phyloP scores from a whole-genome alignment of 2,113 vertebrate species.

The Ptyas mucosa region DNA sequence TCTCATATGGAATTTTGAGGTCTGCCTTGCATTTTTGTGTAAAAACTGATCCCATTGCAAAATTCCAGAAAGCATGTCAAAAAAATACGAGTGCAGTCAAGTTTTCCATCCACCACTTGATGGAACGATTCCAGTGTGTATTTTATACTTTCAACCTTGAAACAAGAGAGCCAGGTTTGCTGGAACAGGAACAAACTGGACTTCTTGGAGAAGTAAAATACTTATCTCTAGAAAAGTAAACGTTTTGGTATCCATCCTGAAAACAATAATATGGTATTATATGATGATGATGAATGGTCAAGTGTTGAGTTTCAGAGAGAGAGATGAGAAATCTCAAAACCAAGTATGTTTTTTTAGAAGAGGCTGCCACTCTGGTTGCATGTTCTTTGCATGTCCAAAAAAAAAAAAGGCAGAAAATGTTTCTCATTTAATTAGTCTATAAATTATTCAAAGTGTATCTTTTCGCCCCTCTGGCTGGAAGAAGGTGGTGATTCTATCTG shows the following conservation, averaged over 20 bases:
- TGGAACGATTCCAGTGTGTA: background rate
- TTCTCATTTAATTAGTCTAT: background rate
- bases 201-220: background rate
- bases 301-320: background rate
- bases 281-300: background rate
- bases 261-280: background rate
- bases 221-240: background rate
- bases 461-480: background rate
- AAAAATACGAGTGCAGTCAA: background rate
- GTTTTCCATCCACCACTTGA: conserved; percentile 4
- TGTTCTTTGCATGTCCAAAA: background rate
- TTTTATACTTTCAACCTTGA: background rate
- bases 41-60: background rate
- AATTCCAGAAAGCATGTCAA: background rate
- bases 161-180: background rate
- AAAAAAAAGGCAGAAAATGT: background rate
- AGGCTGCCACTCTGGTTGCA: background rate
- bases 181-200: background rate
- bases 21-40: background rate
- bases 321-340: background rate
- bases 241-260: background rate
- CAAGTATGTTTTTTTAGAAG: background rate
- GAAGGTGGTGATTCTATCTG: background rate
- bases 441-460: background rate
- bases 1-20: background rate